Conservation (phyloP, 92 coral and sea anemone genomes). For the Pocillopora grandis region DNA sequence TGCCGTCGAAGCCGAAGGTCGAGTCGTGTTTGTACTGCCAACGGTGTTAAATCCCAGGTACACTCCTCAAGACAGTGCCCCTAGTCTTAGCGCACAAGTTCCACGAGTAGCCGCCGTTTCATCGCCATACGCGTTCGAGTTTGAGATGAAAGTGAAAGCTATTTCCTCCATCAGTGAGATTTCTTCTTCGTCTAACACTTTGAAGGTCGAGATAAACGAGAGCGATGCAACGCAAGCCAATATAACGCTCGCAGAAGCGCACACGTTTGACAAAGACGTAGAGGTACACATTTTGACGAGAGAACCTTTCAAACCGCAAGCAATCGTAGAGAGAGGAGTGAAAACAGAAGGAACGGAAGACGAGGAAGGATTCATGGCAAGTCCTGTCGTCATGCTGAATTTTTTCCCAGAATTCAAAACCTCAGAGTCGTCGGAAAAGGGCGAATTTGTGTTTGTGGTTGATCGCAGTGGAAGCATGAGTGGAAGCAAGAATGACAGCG, state of each 20-base stretch:
- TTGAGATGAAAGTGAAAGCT: too few species aligned
- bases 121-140: too few species aligned
- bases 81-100: too few species aligned
- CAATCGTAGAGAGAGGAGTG: too few species aligned
- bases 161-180: too few species aligned
- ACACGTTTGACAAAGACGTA: conserved; percentile 58
- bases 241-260: conserved; percentile 56
- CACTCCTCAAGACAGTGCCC: conserved; percentile 58
- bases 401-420: conserved; percentile 13
- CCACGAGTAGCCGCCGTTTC: too few species aligned
- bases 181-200: too few species aligned
- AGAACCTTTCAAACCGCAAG: too few species aligned
- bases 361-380: too few species aligned
- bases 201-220: too few species aligned
- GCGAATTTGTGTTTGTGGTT: conserved; percentile 88
- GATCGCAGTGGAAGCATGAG: conserved; percentile 94
- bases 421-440: conserved; percentile 55
- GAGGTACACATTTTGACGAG: conserved; percentile 48
- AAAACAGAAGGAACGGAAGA: too few species aligned
- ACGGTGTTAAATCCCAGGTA: conserved; percentile 87
- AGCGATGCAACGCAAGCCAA: conserved; percentile 24
- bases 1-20: conserved; percentile 78
- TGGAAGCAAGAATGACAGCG: conserved; percentile 62
- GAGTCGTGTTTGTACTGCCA: conserved; percentile 79
- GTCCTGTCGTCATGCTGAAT: too few species aligned